phyloP scores from a whole-genome alignment of 1,140 invertebrate species.

The Dendrolimus punctatus region DNA sequence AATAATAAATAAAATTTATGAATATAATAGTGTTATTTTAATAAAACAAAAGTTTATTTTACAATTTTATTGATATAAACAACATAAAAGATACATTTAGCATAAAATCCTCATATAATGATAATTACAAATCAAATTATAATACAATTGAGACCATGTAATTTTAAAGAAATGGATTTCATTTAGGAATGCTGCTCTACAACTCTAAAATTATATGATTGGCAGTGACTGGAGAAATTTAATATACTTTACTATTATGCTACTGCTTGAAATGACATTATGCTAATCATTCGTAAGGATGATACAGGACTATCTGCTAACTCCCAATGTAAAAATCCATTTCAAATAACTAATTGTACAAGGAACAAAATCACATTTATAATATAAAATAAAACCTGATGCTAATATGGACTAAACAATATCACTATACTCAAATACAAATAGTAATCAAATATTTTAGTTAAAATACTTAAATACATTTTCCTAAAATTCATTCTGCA shows the following conservation, averaged over 20 bases:
- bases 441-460: constrained; percentile 31
- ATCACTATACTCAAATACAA: constrained; percentile 38
- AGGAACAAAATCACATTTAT: constrained; percentile 57
- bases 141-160: constrained; percentile 57
- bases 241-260: background rate
- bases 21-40: constrained; percentile 7
- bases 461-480: constrained; percentile 35
- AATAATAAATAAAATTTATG: constrained; percentile 12
- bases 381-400: constrained; percentile 30
- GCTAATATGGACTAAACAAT: constrained; percentile 39
- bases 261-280: background rate
- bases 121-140: constrained; percentile 64
- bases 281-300: constrained; percentile 1
- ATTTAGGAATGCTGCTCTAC: constrained; percentile 45
- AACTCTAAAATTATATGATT: constrained; percentile 36
- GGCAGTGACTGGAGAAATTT: constrained; percentile 44
- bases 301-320: constrained; percentile 2
- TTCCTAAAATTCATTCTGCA: constrained; percentile 31
- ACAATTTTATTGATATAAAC: constrained; percentile 56
- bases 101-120: constrained; percentile 53
- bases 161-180: constrained; percentile 49
- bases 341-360: constrained; percentile 32
- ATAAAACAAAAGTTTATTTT: constrained; percentile 35
- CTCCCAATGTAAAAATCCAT: constrained; percentile 31
- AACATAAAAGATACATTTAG: constrained; percentile 55